Evolutionary conservation across 1,140 invertebrate genomes (phyloP).

Genomic region (Delia radicum): DNA sequence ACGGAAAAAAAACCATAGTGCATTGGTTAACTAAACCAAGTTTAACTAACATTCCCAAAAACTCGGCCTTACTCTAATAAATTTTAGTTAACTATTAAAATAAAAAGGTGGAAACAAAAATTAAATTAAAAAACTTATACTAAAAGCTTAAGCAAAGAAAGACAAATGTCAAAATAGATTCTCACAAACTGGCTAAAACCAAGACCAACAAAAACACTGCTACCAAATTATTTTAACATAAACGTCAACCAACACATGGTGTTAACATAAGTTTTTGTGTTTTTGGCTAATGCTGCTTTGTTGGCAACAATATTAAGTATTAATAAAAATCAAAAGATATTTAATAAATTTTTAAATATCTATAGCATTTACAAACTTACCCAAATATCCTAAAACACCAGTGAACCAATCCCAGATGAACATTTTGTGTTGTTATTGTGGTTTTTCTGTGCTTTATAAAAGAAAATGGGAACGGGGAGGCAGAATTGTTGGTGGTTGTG

Average conservation of each 20-base stretch:
- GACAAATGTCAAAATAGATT: not conserved
- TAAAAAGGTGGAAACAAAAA: too few species aligned
- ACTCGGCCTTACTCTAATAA: too few species aligned
- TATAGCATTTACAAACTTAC: conserved; percentile 64
- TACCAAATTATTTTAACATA: not conserved
- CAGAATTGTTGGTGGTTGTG: not conserved
- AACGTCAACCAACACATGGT: conserved; percentile 10
- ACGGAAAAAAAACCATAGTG: too few species aligned
- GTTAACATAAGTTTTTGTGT: not conserved
- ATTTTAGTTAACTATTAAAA: too few species aligned
- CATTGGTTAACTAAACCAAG: too few species aligned
- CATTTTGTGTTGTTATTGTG: conserved; percentile 68
- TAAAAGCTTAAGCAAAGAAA: not conserved
- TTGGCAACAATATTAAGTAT: conserved; percentile 3
- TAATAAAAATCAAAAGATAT: not conserved
- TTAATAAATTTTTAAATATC: not conserved
- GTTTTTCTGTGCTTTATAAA: conserved; percentile 30
- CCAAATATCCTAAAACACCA: conserved; percentile 91
- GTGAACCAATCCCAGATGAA: conserved; percentile 98
- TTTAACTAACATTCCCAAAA: too few species aligned
- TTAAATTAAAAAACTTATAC: not conserved
- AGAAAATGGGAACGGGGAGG: not conserved
- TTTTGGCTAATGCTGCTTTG: not conserved
- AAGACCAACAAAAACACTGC: not conserved
- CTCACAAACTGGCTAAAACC: too few species aligned